phyloP scores from a whole-genome alignment of 1,140 invertebrate genomes.

The Steinernema khuongi region DNA sequence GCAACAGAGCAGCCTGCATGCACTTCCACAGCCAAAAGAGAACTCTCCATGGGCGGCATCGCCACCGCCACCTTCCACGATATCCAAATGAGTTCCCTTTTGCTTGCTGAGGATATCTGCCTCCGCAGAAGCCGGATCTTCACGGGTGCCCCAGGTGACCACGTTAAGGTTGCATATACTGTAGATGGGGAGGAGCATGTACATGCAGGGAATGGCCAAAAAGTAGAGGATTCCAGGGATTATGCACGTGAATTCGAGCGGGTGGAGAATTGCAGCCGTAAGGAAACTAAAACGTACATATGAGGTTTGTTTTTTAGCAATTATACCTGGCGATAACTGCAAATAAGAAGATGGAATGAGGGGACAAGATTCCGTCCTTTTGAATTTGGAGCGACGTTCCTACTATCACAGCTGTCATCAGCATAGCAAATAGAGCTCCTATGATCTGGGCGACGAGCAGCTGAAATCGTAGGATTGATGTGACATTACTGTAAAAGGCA shows the following conservation, averaged over 20 bases:
- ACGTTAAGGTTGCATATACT: slow-evolving; percentile 83
- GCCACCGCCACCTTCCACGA: slow-evolving; percentile 34
- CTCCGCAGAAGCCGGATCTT: slow-evolving; percentile 60
- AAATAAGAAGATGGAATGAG: slow-evolving; percentile 73
- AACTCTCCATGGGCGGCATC: slow-evolving; percentile 44
- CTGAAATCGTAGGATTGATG: slow-evolving; percentile 28
- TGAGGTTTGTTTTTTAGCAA: neutral
- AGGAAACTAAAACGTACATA: slow-evolving; percentile 61
- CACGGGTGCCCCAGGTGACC: slow-evolving; percentile 83
- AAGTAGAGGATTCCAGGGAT: slow-evolving; percentile 77
- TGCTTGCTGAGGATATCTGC: slow-evolving; percentile 3
- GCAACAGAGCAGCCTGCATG: slow-evolving; percentile 51
- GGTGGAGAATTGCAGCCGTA: slow-evolving; percentile 73
- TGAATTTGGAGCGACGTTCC: slow-evolving; percentile 70
- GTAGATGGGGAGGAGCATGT: slow-evolving; percentile 82
- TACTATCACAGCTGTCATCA: slow-evolving; percentile 57
- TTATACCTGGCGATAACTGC: slow-evolving; percentile 60
- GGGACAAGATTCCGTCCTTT: slow-evolving; percentile 73
- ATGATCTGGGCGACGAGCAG: slow-evolving; percentile 51
- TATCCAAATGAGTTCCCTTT: slow-evolving; percentile 31
- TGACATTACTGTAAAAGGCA: neutral
- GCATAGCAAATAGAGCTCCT: slow-evolving; percentile 55
- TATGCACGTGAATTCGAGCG: slow-evolving; percentile 73
- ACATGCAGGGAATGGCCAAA: slow-evolving; percentile 85
- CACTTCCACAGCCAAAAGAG: slow-evolving; percentile 50